A percentile compares a stretch with the other conserved stretches of the same genome.
Conservation (phyloP, 2,113 vertebrate species). For the Caracal caracal region DNA sequence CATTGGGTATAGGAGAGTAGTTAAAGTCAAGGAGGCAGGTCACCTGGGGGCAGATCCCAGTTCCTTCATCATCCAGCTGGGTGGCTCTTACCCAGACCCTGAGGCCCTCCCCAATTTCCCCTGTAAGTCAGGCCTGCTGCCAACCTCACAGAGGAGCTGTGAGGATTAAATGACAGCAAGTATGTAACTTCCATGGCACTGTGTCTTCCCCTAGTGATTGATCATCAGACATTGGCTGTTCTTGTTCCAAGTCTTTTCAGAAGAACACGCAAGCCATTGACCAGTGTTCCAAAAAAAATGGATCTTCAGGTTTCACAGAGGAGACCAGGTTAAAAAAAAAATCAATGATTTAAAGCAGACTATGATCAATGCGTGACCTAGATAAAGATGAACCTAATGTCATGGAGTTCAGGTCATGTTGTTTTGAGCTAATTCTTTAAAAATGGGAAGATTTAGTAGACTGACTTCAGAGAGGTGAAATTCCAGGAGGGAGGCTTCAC, state of each 20-base stretch:
- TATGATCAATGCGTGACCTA: not conserved
- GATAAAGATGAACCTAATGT: not conserved
- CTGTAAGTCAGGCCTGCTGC: not conserved
- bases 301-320: not conserved
- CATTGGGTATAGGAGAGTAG: not conserved
- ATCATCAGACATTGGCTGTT: not conserved
- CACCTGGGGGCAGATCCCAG: not conserved
- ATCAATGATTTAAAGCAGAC: not conserved
- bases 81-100: not conserved
- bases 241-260: not conserved
- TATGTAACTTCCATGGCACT: not conserved
- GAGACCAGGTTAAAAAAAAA: not conserved
- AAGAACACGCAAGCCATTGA: not conserved
- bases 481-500: not conserved
- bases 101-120: not conserved
- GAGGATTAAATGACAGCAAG: not conserved
- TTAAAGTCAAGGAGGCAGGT: not conserved
- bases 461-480: not conserved
- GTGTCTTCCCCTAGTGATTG: not conserved
- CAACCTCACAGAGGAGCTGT: not conserved
- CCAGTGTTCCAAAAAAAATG: not conserved
- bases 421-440: not conserved
- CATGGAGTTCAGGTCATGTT: not conserved
- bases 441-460: not conserved
- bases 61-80: not conserved